Evolutionary conservation across 2,888 invertebrate genomes (phyloP), one percentile per base, ranked within the genome.

Genomic region (Erebia palarica): DNA sequence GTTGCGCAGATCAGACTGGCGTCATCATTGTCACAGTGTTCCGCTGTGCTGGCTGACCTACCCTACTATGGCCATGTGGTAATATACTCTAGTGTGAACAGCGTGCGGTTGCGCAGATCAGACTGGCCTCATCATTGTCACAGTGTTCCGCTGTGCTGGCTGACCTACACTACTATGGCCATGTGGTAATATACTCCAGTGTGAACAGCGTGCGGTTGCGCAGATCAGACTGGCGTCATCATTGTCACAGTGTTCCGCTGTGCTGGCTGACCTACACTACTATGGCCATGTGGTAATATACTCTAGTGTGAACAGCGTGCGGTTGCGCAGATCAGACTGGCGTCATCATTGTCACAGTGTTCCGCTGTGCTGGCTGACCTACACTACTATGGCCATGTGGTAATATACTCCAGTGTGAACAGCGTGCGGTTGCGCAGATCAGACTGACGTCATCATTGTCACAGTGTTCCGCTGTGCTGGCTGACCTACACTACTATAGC

Each of bases 241-340:
- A 97, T 97, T 75, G 96, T 97, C 9, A 87, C 95, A 5, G 96
- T 95, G 58, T 97, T 96, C 85, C 96, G 49, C 91, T 95, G 79
- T 97, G 96, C 87, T 97, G 96, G 96, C 95, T 96, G 55, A 97
- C 97, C 0, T 96, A 97, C 84, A 95, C 95, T 47, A 94, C 95
- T 49, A 96, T 96, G 93, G 95, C 95, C 0, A 93, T 96, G 79
- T 96, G 96, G 96, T 36, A 85, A 91, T 8, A n/a, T 16, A 16
- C n/a, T 3, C 53, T 8, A 1, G 79, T 10, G 80, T 75, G 63
- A 82, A 78, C 7, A 77, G 94, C 75, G 87, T 96, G 82, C 93
- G 94, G 55, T 86, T 96, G 70, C 93, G 96, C 21, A 88, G 96
- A 47, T 96, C 96, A 0, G 96, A 95, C 80, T 94, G 94, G 68